Conservation (phyloP, 2,888 invertebrate genomes). For the Apeira syringaria region DNA sequence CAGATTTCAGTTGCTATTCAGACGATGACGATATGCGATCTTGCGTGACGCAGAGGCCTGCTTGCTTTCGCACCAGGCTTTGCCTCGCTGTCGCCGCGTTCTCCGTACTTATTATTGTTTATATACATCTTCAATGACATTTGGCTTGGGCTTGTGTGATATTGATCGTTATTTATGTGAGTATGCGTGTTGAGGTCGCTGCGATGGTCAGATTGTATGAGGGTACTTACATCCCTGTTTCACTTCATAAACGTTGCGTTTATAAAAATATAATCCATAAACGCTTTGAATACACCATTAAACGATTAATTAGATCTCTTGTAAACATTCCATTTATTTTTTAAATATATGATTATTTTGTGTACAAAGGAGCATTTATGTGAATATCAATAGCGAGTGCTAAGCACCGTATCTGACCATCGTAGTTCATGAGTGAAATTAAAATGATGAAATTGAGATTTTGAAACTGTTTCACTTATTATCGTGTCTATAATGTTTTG, state of each 20-base stretch:
- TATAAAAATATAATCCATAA: conserved; percentile 5
- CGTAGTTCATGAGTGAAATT: conserved; percentile 42
- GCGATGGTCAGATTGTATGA: conserved; percentile 65
- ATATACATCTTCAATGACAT: conserved; percentile 77
- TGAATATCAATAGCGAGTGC: neutral
- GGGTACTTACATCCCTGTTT: conserved; percentile 11
- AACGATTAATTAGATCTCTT: conserved; percentile 35
- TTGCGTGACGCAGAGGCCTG: conserved; percentile 52
- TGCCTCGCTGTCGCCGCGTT: conserved; percentile 78
- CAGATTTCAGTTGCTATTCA: conserved; percentile 63
- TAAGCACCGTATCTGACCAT: conserved; percentile 53
- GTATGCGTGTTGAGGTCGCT: conserved; percentile 61
- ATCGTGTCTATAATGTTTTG: too few species aligned
- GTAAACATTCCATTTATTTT: conserved; percentile 39
- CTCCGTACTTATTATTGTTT: conserved; percentile 75
- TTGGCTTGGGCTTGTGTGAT: conserved; percentile 75
- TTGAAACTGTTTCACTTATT: conserved; percentile 46
- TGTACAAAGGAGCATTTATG: conserved; percentile 30
- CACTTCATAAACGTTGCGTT: conserved; percentile 3
- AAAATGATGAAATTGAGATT: conserved; percentile 39
- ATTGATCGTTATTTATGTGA: conserved; percentile 68
- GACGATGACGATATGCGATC: conserved; percentile 45
- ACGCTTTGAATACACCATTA: conserved; percentile 13
- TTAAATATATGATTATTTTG: conserved; percentile 13
- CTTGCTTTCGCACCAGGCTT: conserved; percentile 66